phyloP scores from a whole-genome alignment of 2,797 vertebrate species.

The Sorex maritimensis region DNA sequence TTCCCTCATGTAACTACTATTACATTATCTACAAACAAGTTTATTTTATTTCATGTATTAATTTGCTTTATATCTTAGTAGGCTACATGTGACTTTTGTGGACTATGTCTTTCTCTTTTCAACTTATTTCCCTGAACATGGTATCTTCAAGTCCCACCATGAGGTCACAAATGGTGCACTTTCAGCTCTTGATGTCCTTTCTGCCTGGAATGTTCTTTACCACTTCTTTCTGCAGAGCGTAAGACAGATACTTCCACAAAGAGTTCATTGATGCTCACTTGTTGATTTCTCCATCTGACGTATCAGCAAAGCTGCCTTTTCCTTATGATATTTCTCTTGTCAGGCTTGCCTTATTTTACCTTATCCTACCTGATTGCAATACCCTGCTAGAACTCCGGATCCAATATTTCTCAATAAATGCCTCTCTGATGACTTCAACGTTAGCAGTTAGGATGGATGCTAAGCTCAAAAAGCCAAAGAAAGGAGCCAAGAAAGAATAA shows the following conservation, averaged over 20 bases:
- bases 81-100: background rate
- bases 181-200: background rate
- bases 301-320: background rate
- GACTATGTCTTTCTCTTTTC: background rate
- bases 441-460: background rate
- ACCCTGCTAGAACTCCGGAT: background rate
- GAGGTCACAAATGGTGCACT: background rate
- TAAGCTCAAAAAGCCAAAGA: conserved; percentile 17
- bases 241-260: background rate
- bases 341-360: background rate
- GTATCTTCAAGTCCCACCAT: background rate
- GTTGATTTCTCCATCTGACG: background rate
- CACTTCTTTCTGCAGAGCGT: background rate
- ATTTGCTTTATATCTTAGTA: background rate
- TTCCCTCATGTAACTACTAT: background rate
- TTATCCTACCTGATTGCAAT: background rate
- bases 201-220: background rate
- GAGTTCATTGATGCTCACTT: background rate
- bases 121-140: background rate
- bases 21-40: background rate
- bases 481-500: background rate
- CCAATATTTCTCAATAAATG: background rate
- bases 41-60: background rate
- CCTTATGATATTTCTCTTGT: background rate
- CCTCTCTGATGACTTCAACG: background rate